Conservation (phyloP, 1,140 invertebrate genomes). For the Drosophila auraria region DNA sequence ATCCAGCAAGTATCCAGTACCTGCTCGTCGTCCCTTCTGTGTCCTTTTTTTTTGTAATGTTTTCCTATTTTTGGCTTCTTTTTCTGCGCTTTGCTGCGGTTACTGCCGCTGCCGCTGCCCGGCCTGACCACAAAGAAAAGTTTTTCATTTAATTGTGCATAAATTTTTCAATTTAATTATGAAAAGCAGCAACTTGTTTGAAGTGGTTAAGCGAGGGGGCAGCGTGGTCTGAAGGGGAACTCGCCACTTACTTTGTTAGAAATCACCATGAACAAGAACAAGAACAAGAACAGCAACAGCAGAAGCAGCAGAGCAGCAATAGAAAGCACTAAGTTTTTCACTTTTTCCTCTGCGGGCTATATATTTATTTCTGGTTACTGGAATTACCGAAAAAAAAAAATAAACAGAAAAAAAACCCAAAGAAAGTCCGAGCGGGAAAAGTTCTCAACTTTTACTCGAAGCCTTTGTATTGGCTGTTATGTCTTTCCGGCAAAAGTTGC, state of each 20-base stretch:
- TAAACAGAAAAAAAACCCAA: neutral
- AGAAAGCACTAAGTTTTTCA: slow-evolving; percentile 29
- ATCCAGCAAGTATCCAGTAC: neutral
- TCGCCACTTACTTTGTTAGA: slow-evolving; percentile 53
- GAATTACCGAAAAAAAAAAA: slow-evolving; percentile 25
- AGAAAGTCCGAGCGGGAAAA: slow-evolving; percentile 9
- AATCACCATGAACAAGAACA: slow-evolving; percentile 37
- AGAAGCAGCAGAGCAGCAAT: neutral
- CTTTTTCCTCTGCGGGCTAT: slow-evolving; percentile 17
- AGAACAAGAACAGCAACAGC: slow-evolving; percentile 3
- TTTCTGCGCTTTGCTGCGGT: slow-evolving; percentile 32
- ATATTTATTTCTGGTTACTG: slow-evolving; percentile 36
- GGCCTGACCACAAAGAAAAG: slow-evolving; percentile 71
- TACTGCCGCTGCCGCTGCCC: slow-evolving; percentile 16
- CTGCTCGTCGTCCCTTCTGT: neutral
- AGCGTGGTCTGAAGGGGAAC: neutral
- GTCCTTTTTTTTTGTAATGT: neutral
- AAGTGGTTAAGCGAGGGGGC: slow-evolving; percentile 61
- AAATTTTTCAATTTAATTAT: slow-evolving; percentile 84
- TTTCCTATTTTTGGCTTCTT: slow-evolving; percentile 21
- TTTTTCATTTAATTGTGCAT: slow-evolving; percentile 83
- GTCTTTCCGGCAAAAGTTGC: slow-evolving; percentile 31
- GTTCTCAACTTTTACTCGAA: slow-evolving; percentile 39
- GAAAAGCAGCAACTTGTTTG: slow-evolving; percentile 83
- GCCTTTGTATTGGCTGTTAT: slow-evolving; percentile 52